phyloP scores from a whole-genome alignment of 2,113 vertebrate species.

The Centrocercus urophasianus region DNA sequence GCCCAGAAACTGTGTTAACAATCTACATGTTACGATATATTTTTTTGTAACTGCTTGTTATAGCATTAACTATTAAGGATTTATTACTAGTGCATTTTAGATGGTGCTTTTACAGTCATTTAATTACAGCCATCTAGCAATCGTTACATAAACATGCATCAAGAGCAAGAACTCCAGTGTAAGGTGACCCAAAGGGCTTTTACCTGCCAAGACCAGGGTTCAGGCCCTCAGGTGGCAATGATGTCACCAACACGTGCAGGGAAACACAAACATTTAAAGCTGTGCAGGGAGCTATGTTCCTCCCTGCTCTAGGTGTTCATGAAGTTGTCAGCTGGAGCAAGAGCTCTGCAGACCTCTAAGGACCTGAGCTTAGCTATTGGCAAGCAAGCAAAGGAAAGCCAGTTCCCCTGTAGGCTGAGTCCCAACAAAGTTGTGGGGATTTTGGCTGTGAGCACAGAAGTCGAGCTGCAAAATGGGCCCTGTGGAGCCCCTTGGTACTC shows the following conservation, averaged over 20 bases:
- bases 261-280: slow-evolving; percentile 45
- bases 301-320: slow-evolving; percentile 43
- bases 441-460: slow-evolving; percentile 21
- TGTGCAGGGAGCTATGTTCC: slow-evolving; percentile 39
- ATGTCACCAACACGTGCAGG: slow-evolving; percentile 45
- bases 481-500: background rate
- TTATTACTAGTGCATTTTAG: slow-evolving; percentile 59
- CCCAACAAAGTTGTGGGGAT: background rate
- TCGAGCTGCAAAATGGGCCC: background rate
- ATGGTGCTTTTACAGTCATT: slow-evolving; percentile 51
- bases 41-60: slow-evolving; percentile 24
- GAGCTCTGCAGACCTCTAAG: slow-evolving; percentile 5
- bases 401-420: background rate
- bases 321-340: slow-evolving; percentile 56
- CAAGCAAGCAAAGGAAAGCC: slow-evolving; percentile 32
- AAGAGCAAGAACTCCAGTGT: slow-evolving; percentile 15
- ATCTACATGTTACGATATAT: background rate
- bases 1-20: slow-evolving; percentile 45
- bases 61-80: slow-evolving; percentile 58
- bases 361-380: slow-evolving; percentile 50
- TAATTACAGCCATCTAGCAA: slow-evolving; percentile 53
- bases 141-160: slow-evolving; percentile 22
- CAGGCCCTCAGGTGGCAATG: slow-evolving; percentile 57
- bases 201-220: slow-evolving; percentile 59
- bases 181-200: slow-evolving; percentile 40